These are phyloP conservation scores for Nysson spinosus DNA, from an alignment of 2,888 invertebrate genomes.

Conservation along the genomic window DNA sequence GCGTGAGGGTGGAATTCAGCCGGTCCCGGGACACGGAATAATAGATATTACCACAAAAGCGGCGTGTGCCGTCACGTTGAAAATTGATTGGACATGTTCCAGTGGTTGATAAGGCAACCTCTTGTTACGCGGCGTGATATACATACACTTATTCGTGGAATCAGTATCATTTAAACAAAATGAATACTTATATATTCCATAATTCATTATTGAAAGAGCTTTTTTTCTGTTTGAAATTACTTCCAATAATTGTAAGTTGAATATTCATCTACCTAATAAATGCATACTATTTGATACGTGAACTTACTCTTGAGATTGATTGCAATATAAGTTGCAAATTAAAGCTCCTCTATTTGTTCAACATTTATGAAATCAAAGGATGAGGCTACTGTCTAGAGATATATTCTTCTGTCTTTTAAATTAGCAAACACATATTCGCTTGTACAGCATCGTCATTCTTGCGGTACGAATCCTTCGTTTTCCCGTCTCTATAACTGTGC, in stretches of 20 bases:
- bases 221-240: too few relatives aligned
- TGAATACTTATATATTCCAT: too few relatives aligned
- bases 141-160: conserved; percentile 13
- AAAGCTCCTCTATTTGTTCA: too few relatives aligned
- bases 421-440: conserved; percentile 58
- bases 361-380: too few relatives aligned
- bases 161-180: too few relatives aligned
- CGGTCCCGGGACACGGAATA: conserved; percentile 61
- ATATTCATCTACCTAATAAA: too few relatives aligned
- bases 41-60: conserved; percentile 72
- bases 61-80: conserved; percentile 65
- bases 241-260: too few relatives aligned
- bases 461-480: conserved; percentile 50
- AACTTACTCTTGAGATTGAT: too few relatives aligned
- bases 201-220: too few relatives aligned
- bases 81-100: conserved; percentile 70
- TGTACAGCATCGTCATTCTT: conserved; percentile 47
- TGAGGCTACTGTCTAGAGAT: too few relatives aligned
- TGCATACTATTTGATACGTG: too few relatives aligned
- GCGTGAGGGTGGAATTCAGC: conserved; percentile 63
- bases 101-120: conserved; percentile 59
- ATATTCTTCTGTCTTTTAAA: conserved; percentile 28
- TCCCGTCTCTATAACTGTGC: conserved; percentile 42
- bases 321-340: too few relatives aligned
- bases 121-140: conserved; percentile 43